phyloP scores from a whole-genome alignment of 2,797 vertebrate genomes.

The Muscicapa comitata region DNA sequence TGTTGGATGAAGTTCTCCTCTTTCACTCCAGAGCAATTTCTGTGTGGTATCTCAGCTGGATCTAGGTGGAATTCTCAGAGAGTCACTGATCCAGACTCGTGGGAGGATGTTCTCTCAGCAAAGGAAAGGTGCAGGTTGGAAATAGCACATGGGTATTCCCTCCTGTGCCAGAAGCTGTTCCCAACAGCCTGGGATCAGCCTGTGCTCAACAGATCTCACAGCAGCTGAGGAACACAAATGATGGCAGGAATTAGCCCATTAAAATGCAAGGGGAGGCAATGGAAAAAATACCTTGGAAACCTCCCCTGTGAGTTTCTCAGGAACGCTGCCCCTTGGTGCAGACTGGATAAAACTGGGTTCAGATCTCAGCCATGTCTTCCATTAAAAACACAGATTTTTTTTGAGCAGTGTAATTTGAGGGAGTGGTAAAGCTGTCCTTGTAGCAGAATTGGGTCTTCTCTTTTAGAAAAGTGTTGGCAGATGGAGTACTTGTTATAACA shows the following conservation, averaged over 20 bases:
- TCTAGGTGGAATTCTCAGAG: background rate
- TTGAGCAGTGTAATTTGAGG: background rate
- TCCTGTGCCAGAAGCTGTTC: background rate
- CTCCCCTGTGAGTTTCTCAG: background rate
- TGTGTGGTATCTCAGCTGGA: background rate
- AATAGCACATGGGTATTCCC: fast-evolving
- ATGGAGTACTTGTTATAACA: background rate
- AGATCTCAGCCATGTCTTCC: background rate
- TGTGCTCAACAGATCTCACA: background rate
- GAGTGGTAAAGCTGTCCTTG: background rate
- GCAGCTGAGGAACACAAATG: background rate
- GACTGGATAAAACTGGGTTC: background rate
- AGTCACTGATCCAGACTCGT: background rate
- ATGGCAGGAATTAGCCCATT: background rate
- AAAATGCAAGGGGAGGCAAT: background rate
- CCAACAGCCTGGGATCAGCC: background rate
- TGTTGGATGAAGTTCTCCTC: background rate
- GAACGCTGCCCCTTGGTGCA: background rate
- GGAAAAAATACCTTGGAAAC: background rate
- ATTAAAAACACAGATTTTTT: background rate
- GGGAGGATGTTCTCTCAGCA: background rate
- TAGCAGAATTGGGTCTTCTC: background rate
- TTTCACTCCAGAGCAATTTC: background rate
- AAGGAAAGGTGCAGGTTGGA: background rate
- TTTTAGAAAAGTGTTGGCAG: background rate